phyloP scores from a whole-genome alignment of 1,140 invertebrate species.

The Globodera ellingtonae region DNA sequence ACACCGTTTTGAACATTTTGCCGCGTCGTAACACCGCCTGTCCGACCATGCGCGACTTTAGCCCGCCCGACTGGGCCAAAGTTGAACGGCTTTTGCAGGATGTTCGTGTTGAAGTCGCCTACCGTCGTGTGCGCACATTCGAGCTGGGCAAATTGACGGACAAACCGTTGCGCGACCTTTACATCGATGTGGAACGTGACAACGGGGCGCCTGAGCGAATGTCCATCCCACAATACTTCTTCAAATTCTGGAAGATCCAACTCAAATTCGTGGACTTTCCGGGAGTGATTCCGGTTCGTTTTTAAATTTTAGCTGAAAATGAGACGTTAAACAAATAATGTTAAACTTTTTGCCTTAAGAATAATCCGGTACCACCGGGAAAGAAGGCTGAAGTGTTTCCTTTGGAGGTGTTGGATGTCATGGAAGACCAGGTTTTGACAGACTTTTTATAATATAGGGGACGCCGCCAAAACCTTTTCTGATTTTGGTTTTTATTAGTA shows the following conservation, averaged over 20 bases:
- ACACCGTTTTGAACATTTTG: conserved; percentile 30
- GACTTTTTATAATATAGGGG: neutral
- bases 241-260: conserved; percentile 28
- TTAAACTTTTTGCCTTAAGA: conserved; percentile 14
- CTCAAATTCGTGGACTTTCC: conserved; percentile 36
- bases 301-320: neutral
- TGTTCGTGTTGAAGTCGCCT: conserved; percentile 37
- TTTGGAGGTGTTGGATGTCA: conserved; percentile 33
- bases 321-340: neutral
- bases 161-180: conserved; percentile 32
- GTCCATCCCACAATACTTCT: conserved; percentile 28
- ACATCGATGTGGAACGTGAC: conserved; percentile 23
- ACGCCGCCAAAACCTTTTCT: too few relatives aligned
- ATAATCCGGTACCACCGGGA: conserved; percentile 21
- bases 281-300: conserved; percentile 27
- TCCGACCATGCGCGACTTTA: neutral
- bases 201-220: conserved; percentile 20
- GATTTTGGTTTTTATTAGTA: neutral
- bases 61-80: conserved; percentile 5
- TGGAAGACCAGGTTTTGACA: conserved; percentile 31
- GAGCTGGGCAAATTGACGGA: conserved; percentile 33
- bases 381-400: conserved; percentile 36
- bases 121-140: conserved; percentile 32
- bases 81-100: conserved; percentile 27
- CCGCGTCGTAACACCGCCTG: neutral